A percentile compares a stretch with the other conserved stretches of the same genome.
Evolutionary conservation across 2,888 invertebrate genomes (phyloP).

Genomic region (Aleiodes alternator): DNA sequence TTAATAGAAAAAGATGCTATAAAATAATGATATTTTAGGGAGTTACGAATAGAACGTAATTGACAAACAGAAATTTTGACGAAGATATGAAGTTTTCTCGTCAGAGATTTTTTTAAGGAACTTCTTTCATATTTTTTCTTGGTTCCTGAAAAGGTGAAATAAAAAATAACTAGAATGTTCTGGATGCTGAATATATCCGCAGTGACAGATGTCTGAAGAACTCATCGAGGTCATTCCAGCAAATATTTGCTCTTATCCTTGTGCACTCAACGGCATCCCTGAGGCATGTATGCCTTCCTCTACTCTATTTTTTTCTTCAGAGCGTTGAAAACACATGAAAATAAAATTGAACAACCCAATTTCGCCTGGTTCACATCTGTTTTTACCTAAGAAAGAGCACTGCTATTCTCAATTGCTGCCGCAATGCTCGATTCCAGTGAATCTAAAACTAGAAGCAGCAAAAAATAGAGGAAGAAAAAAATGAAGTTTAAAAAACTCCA

Average conservation of each 20-base stretch:
- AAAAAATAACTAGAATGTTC: constrained; percentile 12
- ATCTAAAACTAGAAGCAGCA: background rate
- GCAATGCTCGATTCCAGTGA: background rate
- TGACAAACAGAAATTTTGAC: too few species aligned
- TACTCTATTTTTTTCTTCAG: background rate
- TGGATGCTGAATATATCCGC: constrained; percentile 35
- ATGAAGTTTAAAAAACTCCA: constrained; percentile 4
- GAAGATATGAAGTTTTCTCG: too few species aligned
- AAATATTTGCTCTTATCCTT: constrained; percentile 41
- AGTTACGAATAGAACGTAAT: too few species aligned
- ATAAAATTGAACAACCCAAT: constrained; percentile 35
- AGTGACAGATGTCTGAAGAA: constrained; percentile 26
- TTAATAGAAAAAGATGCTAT: too few species aligned
- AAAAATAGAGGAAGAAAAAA: background rate
- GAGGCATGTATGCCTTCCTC: constrained; percentile 8
- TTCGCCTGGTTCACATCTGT: background rate
- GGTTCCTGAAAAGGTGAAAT: background rate
- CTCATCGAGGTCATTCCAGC: constrained; percentile 41
- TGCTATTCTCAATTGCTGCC: background rate
- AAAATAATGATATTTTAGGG: too few species aligned
- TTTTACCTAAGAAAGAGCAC: background rate
- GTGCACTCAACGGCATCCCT: constrained; percentile 16
- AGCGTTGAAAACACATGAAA: constrained; percentile 32
- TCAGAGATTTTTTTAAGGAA: too few species aligned
- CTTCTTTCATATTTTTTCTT: constrained; percentile 25